A percentile compares a stretch with the other conserved stretches of the same genome.
Evolutionary conservation across 1,140 invertebrate species (phyloP).

Genomic region (Leptonema lineaticorne): DNA sequence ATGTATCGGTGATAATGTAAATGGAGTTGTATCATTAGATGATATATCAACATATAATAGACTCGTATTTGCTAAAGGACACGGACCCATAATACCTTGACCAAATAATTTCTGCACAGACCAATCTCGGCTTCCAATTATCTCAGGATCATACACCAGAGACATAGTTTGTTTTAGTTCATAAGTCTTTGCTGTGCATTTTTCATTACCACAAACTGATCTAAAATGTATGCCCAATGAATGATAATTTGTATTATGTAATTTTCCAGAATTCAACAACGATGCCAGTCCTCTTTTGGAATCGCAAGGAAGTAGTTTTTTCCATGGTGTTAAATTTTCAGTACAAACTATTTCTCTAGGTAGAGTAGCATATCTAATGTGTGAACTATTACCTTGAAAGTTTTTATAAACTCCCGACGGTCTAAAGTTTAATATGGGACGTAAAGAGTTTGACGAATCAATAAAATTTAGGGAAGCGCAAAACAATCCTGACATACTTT

Average conservation of each 20-base stretch:
- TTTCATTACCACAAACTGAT: constrained; percentile 67
- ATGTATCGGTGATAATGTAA: constrained; percentile 61
- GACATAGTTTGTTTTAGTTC: constrained; percentile 84
- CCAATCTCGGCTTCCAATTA: constrained; percentile 73
- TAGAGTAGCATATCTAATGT: constrained; percentile 81
- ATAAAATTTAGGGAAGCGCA: constrained; percentile 97
- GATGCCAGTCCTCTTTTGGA: constrained; percentile 81
- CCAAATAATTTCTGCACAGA: constrained; percentile 85
- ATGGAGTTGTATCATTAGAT: constrained; percentile 59
- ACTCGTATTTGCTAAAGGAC: constrained; percentile 75
- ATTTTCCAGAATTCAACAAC: constrained; percentile 84
- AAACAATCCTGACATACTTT: constrained; percentile 88
- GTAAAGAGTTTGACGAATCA: constrained; percentile 82
- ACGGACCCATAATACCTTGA: constrained; percentile 73
- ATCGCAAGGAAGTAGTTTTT: constrained; percentile 92
- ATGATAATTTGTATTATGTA: constrained; percentile 94
- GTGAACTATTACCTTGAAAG: constrained; percentile 58
- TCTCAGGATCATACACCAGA: constrained; percentile 79
- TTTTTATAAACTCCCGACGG: constrained; percentile 68
- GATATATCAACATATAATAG: constrained; percentile 83
- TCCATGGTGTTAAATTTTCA: constrained; percentile 98
- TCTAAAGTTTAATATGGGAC: constrained; percentile 79
- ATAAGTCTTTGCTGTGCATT: constrained; percentile 66
- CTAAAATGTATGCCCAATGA: constrained; percentile 85
- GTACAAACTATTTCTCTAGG: constrained; percentile 97